Evolutionary conservation across 2,113 vertebrate species (phyloP).

Genomic region (Chamaea fasciata): DNA sequence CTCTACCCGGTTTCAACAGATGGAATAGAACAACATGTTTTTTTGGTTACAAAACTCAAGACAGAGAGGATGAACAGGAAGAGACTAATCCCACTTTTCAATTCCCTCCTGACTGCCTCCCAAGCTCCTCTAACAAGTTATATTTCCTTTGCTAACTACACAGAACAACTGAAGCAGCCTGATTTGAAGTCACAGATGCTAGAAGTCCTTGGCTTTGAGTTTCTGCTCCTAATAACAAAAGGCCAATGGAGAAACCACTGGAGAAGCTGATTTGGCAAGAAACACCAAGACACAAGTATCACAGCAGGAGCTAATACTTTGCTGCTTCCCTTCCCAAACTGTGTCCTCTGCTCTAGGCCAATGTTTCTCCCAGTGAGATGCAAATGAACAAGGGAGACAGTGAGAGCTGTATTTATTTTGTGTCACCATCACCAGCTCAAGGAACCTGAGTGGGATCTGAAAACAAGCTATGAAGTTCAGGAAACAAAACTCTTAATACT

Average conservation of each 20-base stretch:
- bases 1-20: too few species aligned
- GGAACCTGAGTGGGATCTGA: neutral
- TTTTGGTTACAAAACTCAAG: too few species aligned
- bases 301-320: neutral
- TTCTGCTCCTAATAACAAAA: neutral
- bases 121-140: neutral
- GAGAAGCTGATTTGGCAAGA: neutral
- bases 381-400: neutral
- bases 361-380: neutral
- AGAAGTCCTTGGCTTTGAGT: neutral
- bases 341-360: neutral
- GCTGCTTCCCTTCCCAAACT: neutral
- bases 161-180: neutral
- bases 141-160: neutral
- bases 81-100: neutral
- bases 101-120: neutral
- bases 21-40: too few species aligned
- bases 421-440: neutral
- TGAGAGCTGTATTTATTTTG: neutral
- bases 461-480: neutral
- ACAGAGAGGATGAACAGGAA: neutral
- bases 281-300: neutral
- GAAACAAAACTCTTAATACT: neutral
- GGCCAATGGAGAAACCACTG: neutral
- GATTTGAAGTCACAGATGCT: neutral